A percentile compares a stretch with the other conserved stretches of the same genome.
Evolutionary conservation across 2,797 vertebrate species (phyloP).

Genomic region (Gymnothorax javanicus): DNA sequence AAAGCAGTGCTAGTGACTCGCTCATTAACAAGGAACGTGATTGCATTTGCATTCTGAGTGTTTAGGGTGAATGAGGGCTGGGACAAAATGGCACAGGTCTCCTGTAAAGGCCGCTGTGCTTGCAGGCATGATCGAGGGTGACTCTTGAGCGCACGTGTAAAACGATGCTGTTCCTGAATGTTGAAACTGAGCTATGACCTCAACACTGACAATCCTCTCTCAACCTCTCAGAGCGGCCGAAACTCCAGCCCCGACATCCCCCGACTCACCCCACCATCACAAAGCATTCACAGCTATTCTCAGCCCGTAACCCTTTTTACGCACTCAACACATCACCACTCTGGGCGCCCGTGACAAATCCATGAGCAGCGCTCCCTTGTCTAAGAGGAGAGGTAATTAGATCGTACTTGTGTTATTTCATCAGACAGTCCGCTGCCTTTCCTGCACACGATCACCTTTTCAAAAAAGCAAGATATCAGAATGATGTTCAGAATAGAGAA

Average conservation of each 20-base stretch:
- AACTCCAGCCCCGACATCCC: background rate
- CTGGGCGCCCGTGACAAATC: background rate
- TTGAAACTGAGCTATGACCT: background rate
- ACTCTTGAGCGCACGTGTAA: background rate
- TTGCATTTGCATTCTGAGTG: constrained; percentile 33
- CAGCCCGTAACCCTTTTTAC: background rate
- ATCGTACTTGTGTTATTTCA: background rate
- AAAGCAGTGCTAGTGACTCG: constrained; percentile 15
- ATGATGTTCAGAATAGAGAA: background rate
- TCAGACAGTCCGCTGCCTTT: background rate
- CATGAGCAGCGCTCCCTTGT: background rate
- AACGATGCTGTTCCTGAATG: background rate
- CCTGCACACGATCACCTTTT: background rate
- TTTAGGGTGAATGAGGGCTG: background rate
- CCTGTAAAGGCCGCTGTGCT: background rate
- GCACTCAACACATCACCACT: background rate
- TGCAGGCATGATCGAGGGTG: background rate
- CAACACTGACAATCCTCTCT: background rate
- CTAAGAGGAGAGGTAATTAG: background rate
- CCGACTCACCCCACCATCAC: background rate
- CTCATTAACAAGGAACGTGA: constrained; percentile 29
- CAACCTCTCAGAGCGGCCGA: background rate
- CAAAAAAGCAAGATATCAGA: background rate
- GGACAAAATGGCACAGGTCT: background rate
- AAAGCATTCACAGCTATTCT: background rate